Evolutionary conservation across 2,797 vertebrate genomes (phyloP), one percentile per base, ranked within the genome.

Genomic region (Liasis olivaceus): DNA sequence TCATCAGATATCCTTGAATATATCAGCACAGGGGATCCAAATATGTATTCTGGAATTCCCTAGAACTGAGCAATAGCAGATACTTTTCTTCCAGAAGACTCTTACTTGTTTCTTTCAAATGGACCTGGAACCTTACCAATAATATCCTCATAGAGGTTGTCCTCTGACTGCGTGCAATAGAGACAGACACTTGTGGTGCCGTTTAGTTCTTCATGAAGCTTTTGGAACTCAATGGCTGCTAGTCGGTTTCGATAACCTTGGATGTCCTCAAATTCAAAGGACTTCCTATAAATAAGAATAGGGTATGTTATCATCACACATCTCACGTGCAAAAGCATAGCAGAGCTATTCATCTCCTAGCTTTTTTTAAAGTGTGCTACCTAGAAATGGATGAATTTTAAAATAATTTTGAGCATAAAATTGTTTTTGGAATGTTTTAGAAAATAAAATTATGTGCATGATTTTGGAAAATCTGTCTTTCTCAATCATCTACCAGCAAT

Each of bases 91-190:
- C 24, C n/a, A 88, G 72, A 62, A 36, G 62, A 62, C 15, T 87
- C 7, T 42, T 17, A 63, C 58, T 77, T 26, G 17, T 77, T 90
- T 92, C 90, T 62, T 66, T 14, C n/a, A 91, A 51, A 56, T 31
- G 24, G 95, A 92, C 64, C 91, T 69, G 51, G 92, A 89, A 85
- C 98, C 99, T 96, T 98, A 99, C 99, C 98, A 95, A 99, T 96
- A 62, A 99, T 98, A 97, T 99, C 99, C 96, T 99, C 99, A 36
- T 99, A 99, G 96, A 99, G 98, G 96, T 99, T 99, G 97, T 99
- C 99, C 28, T 99, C 98, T 85, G 99, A 99, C 91, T 98, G 98
- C 11, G 99, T 98, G 94, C 97, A 98, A 97, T 98, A 97, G 14
- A 99, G 98, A 93, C 96, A 96, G 0, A 98, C 97, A 92, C 97